Conservation (phyloP, 2,797 vertebrate genomes). For the Leptatherina wallacei region DNA sequence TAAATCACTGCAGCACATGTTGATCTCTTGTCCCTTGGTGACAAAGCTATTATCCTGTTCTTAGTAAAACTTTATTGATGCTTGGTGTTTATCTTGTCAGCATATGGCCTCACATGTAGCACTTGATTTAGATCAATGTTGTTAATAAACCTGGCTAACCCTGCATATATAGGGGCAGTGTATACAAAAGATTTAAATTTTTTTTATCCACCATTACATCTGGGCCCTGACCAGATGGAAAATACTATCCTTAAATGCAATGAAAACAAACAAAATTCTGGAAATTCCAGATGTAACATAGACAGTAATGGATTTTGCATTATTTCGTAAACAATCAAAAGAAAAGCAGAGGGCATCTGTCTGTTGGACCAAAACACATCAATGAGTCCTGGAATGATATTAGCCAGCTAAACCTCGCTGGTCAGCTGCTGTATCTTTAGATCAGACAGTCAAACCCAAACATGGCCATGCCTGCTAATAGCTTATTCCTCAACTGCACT, state of each 20-base stretch:
- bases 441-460: constrained; percentile 2
- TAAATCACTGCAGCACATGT: constrained; percentile 58
- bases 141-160: constrained; percentile 18
- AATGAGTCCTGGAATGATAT: background rate
- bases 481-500: background rate
- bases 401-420: background rate
- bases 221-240: constrained; percentile 11
- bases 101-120: constrained; percentile 22
- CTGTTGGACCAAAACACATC: constrained; percentile 4
- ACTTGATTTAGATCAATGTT: constrained; percentile 41
- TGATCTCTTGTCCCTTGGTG: constrained; percentile 57
- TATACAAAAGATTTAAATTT: constrained; percentile 14
- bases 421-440: constrained; percentile 2
- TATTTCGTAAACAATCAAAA: constrained; percentile 11
- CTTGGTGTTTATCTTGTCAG: constrained; percentile 32
- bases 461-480: background rate
- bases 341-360: constrained; percentile 7
- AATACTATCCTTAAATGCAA: background rate
- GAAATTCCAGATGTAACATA: constrained; percentile 7
- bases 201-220: constrained; percentile 1
- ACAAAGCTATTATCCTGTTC: constrained; percentile 31
- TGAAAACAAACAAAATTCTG: constrained; percentile 21
- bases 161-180: constrained; percentile 7
- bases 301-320: background rate
- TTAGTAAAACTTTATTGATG: constrained; percentile 44